Evolutionary conservation across 2,797 vertebrate species (phyloP).

Genomic region (Peromyscus eremicus): DNA sequence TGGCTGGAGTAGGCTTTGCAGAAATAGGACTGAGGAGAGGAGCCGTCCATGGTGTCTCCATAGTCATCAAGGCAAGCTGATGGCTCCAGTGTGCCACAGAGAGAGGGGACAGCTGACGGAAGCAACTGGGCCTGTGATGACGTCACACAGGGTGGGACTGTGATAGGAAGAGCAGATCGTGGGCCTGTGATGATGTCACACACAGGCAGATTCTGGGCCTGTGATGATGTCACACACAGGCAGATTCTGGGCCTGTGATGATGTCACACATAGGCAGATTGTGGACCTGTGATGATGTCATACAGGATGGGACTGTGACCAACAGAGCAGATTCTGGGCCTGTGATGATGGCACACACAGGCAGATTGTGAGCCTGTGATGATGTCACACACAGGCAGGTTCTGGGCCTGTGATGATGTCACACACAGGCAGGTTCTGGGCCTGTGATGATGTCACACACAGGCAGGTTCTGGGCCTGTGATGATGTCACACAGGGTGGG

Average conservation of each 20-base stretch:
- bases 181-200: not conserved
- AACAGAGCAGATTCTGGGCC: not conserved
- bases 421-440: not conserved
- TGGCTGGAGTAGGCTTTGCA: not conserved
- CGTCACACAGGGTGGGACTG: not conserved
- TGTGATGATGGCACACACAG: no score
- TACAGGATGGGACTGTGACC: not conserved
- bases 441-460: no score
- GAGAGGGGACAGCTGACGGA: not conserved
- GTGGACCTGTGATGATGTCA: no score
- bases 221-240: no score
- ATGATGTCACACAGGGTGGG: not conserved
- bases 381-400: not conserved
- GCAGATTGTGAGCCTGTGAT: not conserved
- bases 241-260: not conserved
- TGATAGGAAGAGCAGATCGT: not conserved
- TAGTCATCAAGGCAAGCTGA: not conserved
- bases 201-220: not conserved
- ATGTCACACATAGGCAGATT: no score
- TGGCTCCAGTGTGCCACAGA: fast-evolving
- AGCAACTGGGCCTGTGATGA: not conserved
- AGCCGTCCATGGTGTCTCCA: fast-evolving
- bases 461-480: not conserved
- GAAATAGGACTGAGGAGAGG: not conserved
- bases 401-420: no score